These are phyloP conservation scores for Myotis pilosus DNA, from an alignment of 2,797 vertebrate species.

Conservation along the genomic window DNA sequence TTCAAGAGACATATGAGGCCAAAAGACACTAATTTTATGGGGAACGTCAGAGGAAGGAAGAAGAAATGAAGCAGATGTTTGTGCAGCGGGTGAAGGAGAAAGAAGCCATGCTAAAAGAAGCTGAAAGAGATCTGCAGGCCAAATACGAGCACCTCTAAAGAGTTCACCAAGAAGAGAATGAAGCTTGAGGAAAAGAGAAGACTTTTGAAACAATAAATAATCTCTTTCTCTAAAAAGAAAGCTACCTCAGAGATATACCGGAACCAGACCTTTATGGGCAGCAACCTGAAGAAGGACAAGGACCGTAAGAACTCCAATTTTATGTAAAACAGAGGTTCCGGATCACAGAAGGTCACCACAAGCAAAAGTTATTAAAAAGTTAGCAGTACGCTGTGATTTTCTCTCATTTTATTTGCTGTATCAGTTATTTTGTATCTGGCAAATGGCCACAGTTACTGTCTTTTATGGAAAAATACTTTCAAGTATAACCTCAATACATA, in stretches of 20 bases:
- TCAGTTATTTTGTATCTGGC: conserved; percentile 64
- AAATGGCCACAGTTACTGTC: conserved; percentile 46
- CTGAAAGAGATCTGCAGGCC: conserved; percentile 92
- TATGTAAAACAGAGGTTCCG: conserved; percentile 63
- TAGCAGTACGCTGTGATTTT: conserved; percentile 52
- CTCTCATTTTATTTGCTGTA: conserved; percentile 62
- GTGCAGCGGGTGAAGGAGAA: conserved; percentile 94
- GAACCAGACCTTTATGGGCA: conserved; percentile 84
- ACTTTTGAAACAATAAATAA: conserved; percentile 90
- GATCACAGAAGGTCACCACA: conserved; percentile 66
- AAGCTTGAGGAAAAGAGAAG: conserved; percentile 90
- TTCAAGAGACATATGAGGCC: conserved; percentile 94
- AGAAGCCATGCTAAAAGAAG: conserved; percentile 91
- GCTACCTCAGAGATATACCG: conserved; percentile 88
- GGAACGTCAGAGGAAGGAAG: conserved; percentile 92
- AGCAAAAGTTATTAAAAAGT: conserved; percentile 64
- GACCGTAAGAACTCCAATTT: conserved; percentile 89
- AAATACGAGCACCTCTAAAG: conserved; percentile 91
- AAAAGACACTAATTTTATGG: conserved; percentile 92
- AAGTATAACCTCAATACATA: conserved; percentile 31
- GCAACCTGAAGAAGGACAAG: conserved; percentile 90
- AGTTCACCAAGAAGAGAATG: conserved; percentile 89
- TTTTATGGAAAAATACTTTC: conserved; percentile 56
- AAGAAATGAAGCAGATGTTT: conserved; percentile 94
- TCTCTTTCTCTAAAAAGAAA: conserved; percentile 88